Base-by-base conservation (phyloP, 1,140 invertebrate genomes). In the Drosophila leontia region DNA sequence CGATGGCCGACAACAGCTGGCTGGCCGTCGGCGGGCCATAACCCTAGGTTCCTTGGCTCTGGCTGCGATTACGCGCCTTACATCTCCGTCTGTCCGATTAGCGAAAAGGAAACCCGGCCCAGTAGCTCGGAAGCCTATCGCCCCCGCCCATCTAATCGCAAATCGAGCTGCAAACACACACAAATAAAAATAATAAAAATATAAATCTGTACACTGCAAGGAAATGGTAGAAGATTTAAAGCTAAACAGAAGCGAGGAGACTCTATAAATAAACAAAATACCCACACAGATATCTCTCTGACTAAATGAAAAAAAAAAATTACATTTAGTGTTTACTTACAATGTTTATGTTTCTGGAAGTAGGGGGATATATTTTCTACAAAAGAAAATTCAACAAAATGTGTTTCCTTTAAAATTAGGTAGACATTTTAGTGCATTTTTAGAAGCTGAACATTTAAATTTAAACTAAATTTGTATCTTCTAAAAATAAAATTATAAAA, bases 101-200 rank as follows among this genome's bases (percentile, higher is more conserved):
- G 45, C 44, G 55, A 42, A 37, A 61, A 59, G 69, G 53, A 71
- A 72, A 17, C 60, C 53, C 51, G 23, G 34, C 13, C 69, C 64
- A 42, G 45, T 70, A 34, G 50, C 44, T 37, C 67, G 69, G 47
- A 72, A 72, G 67, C 69, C 67, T 72, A 72, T 72, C 69, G 69
- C 11, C 6, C 32, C 29, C 11, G 45, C 61, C 57, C 81, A 83
- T 84, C 81, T 61, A 84, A 50, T 86, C 59, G 61, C 56, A 45
- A 75, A 78, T 86, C 51, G 50, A 37, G 4, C 39, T 35, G 60
- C 78, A 78, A 78, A 71, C 48, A 78, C 15, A 29, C 48, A 78
- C 15, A 29, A 29, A 50, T 7, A 50, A 50, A 29, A 48, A 51
- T 80, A 79, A 84, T 84, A 84, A 71, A 81, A 29, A 19, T 26